Evolutionary conservation across 2,888 invertebrate species (phyloP).

Genomic region (Coelopa pilipes): DNA sequence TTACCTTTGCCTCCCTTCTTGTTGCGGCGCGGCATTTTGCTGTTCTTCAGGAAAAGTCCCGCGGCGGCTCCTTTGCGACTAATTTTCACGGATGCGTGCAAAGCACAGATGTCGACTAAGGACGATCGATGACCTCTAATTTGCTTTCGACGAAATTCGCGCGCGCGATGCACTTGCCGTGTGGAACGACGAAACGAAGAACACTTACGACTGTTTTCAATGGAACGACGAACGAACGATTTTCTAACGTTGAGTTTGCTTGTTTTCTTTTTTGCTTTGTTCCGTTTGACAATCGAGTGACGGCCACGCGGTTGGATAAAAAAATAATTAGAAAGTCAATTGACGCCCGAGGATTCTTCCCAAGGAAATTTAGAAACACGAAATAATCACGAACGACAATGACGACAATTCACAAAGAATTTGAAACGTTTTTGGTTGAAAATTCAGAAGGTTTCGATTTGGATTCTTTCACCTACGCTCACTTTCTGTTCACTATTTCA

Average conservation of each 20-base stretch:
- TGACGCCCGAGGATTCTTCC: not conserved
- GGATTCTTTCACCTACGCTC: conserved; percentile 38
- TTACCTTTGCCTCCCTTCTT: conserved; percentile 65
- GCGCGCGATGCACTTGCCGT: conserved; percentile 28
- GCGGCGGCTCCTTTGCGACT: conserved; percentile 29
- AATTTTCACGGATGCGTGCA: conserved; percentile 25
- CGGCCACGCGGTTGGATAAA: conserved; percentile 16
- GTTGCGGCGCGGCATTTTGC: conserved; percentile 64
- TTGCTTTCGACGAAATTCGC: conserved; percentile 13
- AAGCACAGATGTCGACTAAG: not conserved
- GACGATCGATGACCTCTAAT: conserved; percentile 3
- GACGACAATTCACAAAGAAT: conserved; percentile 14
- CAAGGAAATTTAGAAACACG: not conserved
- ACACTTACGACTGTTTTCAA: not conserved
- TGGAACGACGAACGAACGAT: not conserved
- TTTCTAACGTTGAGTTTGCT: not conserved
- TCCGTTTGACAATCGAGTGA: not conserved
- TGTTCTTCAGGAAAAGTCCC: conserved; percentile 35
- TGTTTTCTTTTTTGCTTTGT: conserved; percentile 4
- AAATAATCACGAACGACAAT: no score
- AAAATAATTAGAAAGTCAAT: not conserved
- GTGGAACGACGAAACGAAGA: conserved; percentile 5
- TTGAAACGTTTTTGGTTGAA: conserved; percentile 10
- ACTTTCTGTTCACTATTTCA: conserved; percentile 33
- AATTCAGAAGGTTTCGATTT: conserved; percentile 2